Percentiles rank a stretch among this genome's conserved stretches.
Evolutionary conservation across 2,888 invertebrate genomes (phyloP).

Genomic region (Chrysolina haemoptera): DNA sequence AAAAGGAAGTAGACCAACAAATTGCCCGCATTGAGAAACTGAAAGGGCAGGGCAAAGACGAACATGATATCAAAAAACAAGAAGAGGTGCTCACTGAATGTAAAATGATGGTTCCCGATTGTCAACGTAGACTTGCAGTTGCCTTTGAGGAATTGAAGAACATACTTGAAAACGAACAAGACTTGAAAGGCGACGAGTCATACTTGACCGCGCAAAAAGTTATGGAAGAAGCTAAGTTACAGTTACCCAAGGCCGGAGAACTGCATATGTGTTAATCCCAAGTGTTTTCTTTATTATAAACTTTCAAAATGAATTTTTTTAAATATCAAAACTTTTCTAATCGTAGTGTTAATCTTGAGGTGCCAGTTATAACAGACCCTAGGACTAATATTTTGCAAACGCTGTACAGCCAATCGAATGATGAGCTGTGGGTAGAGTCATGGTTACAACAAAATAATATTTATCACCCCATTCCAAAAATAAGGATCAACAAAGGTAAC

Average conservation of each 20-base stretch:
- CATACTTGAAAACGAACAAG: conserved; percentile 81
- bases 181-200: conserved; percentile 82
- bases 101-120: conserved; percentile 94
- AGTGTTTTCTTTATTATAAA: conserved; percentile 27
- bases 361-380: conserved; percentile 48
- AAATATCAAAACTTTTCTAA: conserved; percentile 52
- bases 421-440: conserved; percentile 66
- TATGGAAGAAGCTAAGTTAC: conserved; percentile 78
- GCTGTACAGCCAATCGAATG: conserved; percentile 60
- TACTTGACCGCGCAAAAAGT: conserved; percentile 79
- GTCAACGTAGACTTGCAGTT: conserved; percentile 82
- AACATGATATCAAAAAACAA: conserved; percentile 85
- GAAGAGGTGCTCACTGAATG: conserved; percentile 92
- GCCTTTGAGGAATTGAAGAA: conserved; percentile 84
- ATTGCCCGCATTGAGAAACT: conserved; percentile 82
- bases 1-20: conserved; percentile 86
- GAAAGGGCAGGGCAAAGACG: conserved; percentile 84
- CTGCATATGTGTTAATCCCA: conserved; percentile 56
- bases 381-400: conserved; percentile 51
- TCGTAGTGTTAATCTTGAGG: conserved; percentile 48
- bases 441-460: conserved; percentile 64
- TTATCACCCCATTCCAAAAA: conserved; percentile 58
- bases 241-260: conserved; percentile 70
- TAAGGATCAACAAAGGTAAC: conserved; percentile 55
- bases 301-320: conserved; percentile 51